A percentile compares a stretch with the other conserved stretches of the same genome.
Conservation (phyloP, 2,113 vertebrate species). For the Aspidoscelis tigris region DNA sequence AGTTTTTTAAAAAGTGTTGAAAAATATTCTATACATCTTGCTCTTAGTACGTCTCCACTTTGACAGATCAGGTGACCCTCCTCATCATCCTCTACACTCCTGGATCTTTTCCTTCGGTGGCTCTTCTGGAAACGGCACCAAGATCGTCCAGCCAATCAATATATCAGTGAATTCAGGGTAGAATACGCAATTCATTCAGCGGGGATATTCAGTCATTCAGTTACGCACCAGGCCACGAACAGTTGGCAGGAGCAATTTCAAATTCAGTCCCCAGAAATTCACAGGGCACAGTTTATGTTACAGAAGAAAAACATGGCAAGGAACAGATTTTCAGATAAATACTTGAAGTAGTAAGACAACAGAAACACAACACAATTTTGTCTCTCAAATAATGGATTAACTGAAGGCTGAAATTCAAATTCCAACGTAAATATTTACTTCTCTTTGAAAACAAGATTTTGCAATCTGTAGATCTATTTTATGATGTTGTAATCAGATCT, state of each 20-base stretch:
- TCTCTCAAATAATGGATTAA: constrained; percentile 81
- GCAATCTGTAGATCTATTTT: constrained; percentile 30
- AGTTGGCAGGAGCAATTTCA: constrained; percentile 97
- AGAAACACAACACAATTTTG: constrained; percentile 86
- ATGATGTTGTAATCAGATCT: constrained; percentile 49
- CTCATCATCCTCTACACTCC: constrained; percentile 97
- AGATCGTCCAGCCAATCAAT: constrained; percentile 80
- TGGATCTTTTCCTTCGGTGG: constrained; percentile 91
- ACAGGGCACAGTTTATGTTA: constrained; percentile 99
- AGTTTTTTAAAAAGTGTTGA: constrained; percentile 73
- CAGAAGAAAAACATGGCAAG: constrained; percentile 99
- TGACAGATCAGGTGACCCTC: constrained; percentile 99
- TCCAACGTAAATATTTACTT: constrained; percentile 70
- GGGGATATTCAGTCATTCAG: constrained; percentile 92
- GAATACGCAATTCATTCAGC: constrained; percentile 92
- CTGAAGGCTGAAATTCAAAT: constrained; percentile 77
- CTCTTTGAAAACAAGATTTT: constrained; percentile 60
- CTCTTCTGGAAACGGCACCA: constrained; percentile 92
- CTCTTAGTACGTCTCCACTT: constrained; percentile 96
- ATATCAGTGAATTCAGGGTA: constrained; percentile 86
- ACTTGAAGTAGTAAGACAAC: constrained; percentile 86
- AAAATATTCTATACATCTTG: constrained; percentile 97
- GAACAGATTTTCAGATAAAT: constrained; percentile 99
- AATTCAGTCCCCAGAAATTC: constrained; percentile 96
- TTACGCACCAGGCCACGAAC: constrained; percentile 89